phyloP scores from a whole-genome alignment of 2,113 vertebrate species.

The Onychorhynchus coronatus region DNA sequence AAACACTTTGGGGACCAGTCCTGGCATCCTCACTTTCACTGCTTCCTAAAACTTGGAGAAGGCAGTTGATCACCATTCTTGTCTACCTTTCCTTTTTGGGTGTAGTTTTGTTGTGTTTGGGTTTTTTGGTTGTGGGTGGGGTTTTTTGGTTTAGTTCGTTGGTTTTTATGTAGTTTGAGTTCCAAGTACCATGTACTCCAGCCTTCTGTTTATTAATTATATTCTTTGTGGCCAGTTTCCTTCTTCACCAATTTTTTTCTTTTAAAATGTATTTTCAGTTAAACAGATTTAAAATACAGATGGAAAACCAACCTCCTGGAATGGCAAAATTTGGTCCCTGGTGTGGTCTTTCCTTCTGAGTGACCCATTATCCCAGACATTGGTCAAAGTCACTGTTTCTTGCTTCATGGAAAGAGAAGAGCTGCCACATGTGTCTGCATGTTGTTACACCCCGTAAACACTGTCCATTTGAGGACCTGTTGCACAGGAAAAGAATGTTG shows the following conservation, averaged over 20 bases:
- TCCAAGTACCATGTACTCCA: not conserved
- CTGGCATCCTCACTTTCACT: not conserved
- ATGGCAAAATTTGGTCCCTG: not conserved
- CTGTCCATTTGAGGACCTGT: not conserved
- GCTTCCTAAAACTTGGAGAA: not conserved
- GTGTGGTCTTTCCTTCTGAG: not conserved
- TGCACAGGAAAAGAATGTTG: not conserved
- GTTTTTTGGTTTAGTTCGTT: not conserved
- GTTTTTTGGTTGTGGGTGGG: not conserved
- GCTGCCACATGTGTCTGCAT: not conserved
- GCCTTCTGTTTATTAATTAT: not conserved
- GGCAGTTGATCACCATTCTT: not conserved
- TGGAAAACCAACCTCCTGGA: not conserved
- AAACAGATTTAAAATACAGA: not conserved
- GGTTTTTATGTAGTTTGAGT: not conserved
- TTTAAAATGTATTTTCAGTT: not conserved
- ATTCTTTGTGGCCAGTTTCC: not conserved
- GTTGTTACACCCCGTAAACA: not conserved
- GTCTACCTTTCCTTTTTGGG: not conserved
- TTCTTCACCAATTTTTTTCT: not conserved
- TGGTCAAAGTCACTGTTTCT: not conserved
- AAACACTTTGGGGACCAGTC: not conserved
- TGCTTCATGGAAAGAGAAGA: not conserved
- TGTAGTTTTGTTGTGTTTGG: not conserved
- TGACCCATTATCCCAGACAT: not conserved